Evolutionary conservation across 2,888 invertebrate species (phyloP), one percentile per base, ranked within the genome.

Genomic region (Protophormia terraenovae): DNA sequence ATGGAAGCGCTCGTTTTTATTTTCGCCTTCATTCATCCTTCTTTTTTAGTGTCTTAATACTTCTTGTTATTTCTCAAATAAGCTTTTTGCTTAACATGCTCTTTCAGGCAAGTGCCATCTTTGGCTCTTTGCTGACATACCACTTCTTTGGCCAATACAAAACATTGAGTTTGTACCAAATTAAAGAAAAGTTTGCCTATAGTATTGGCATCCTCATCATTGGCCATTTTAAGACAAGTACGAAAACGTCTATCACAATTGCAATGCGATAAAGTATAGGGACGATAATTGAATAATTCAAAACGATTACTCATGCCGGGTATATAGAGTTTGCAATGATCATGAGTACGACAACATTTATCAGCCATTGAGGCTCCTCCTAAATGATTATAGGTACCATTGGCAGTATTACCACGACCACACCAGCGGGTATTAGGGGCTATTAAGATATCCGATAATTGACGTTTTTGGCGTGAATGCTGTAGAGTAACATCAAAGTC

Each of bases 101-200:
- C 93, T 86, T 95, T 94, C 45, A 95, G 93, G 89, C 98, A 98
- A 88, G 95, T 95, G 0, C 97, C 97, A 96, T 96, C 96, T 95
- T 96, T 96, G 96, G 97, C 97, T 6, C 96, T 94, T 88, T 95
- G 94, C 7, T 94, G 94, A 93, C 98, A 98, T 29, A 95, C 93
- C 88, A 95, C 95, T 87, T 96, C 96, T 1, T 95, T 95, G 89
- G 96, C 96, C 53, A 99, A 93, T 0, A 96, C 95, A 93, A 99
- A 98, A 90, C 99, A 99, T 91, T 97, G 97, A 0, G 97, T 97
- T 91, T 97, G 97, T n/a, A 98, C 96, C 58, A 98, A 94, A 93
- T 98, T 98, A 95, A 99, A 99, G 94, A 98, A 99, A 38, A 98
- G 94, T 89, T 97, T 97, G 3, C 98, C 98, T 75, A 98, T 97